Base-by-base conservation (phyloP, 2,797 vertebrate species). In the Myotis vivesi region DNA sequence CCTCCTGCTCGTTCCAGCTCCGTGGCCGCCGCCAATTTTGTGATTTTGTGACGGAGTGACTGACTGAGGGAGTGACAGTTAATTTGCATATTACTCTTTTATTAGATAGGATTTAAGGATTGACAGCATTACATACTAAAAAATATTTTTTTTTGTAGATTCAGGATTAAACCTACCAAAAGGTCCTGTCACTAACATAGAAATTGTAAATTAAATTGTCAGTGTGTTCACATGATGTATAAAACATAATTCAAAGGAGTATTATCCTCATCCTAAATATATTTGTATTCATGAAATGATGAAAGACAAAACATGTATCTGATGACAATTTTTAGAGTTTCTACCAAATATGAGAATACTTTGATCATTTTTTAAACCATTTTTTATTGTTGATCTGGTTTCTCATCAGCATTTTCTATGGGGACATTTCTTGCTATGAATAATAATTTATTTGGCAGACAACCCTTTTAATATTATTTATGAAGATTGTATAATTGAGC, bases 371-470 rank as follows among this genome's bases (percentile, higher is more conserved):
- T 84, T 72, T 68, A 17, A 87, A 46, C 6, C 71, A 51, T 71
- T 41, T 84, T 87, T n/a, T 33, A 33, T 1, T 91, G 87, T 30
- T 73, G 79, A 5, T 76, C 91, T 84, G 8, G 28, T 90, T 80
- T 62, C 6, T 86, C n/a, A 91, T 41, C 23, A 84, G 19, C 12
- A 77, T 89, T 80, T 87, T 91, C 38, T 71, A 4, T 71, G 23
- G 33, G 11, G 6, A 41, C 2, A 41, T 76, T 62, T 80, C 25
- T 33, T 94, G 16, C 4, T 91, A 28, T 46, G 2, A 6, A 66
- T 68, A 92, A 51, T 71, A 59, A 53, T 76, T 94, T 59, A 72
- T 90, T 92, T 88, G 30, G 17, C 5, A 69, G 68, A 82, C n/a
- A 86, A 0, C 1, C 5, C 7, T 25, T 41, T 69, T 77, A 33